Evolutionary conservation across 2,797 vertebrate species (phyloP), one percentile per base, ranked within the genome.

Genomic region (Artibeus jamaicensis): DNA sequence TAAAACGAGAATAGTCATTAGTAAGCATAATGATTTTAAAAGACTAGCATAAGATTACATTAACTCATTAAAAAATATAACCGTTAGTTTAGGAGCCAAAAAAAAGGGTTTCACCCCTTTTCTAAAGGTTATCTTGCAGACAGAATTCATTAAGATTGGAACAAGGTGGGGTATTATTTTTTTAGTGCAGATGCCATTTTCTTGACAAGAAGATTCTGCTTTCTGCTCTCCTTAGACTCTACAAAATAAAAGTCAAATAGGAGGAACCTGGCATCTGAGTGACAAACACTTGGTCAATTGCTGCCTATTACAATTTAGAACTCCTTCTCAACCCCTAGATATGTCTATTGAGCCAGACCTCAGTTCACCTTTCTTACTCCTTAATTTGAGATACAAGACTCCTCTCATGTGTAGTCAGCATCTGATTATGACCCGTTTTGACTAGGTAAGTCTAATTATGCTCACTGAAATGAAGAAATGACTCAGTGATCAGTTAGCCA

Each of bases 141-240:
- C 9, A 92, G 19, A 55, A 42, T 48, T 88, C 16, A 68, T 91
- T 83, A 71, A 46, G 21, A 34, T 19, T 59, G 21, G 87, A 62
- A 78, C 12, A 67, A 94, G 65, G 50, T 16, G 14, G 1, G 9
- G 2, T 42, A 74, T 82, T 19, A 48, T 88, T 87, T 89, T 92
- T 90, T 74, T 32, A 68, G 22, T 32, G 50, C 5, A 2, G 10
- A 73, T 78, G 53, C 29, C 53, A 50, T 22, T 18, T 87, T 94
- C 67, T 87, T 89, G 19, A 79, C 67, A 92, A 87, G 46, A 94
- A 89, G 44, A 32, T 57, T 59, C 42, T 89, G 55, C n/a, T 89
- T 59, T 91, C 53, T 92, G 29, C 26, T 83, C 8, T 94, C 22
- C 46, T 67, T 48, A 73, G 34, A 39, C 11, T 12, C 46, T 65